These are phyloP conservation scores for Tetrapedia diversipes DNA, from an alignment of 2,888 invertebrate species.

Conservation along the genomic window DNA sequence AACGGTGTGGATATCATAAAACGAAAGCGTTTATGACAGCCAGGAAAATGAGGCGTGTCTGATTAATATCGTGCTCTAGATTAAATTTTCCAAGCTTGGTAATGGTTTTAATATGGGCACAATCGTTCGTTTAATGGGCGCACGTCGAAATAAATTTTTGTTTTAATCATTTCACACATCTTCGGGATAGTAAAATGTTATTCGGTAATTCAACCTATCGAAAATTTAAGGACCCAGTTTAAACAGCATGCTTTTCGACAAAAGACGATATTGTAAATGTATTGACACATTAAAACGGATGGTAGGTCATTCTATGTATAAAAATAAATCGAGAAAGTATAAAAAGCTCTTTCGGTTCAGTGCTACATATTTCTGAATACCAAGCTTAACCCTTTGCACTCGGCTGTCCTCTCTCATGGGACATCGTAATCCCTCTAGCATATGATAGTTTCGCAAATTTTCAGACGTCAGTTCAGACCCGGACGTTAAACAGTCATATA, in stretches of 20 bases:
- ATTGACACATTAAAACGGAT: too few species aligned
- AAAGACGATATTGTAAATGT: not conserved
- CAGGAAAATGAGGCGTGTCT: constrained; percentile 18
- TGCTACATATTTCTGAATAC: too few species aligned
- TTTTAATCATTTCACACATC: not conserved
- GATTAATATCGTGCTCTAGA: constrained; percentile 25
- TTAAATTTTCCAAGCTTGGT: constrained; percentile 16
- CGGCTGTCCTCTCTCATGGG: too few species aligned
- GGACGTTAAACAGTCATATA: too few species aligned
- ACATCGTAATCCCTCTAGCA: too few species aligned
- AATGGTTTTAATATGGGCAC: not conserved
- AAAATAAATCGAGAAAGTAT: too few species aligned
- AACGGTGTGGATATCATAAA: constrained; percentile 10
- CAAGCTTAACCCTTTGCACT: too few species aligned
- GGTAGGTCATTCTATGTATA: too few species aligned
- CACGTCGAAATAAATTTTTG: not conserved
- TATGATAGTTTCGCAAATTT: too few species aligned
- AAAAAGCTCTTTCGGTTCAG: too few species aligned
- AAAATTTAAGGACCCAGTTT: constrained; percentile 32
- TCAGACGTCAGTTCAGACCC: too few species aligned
- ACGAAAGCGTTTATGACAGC: constrained; percentile 15
- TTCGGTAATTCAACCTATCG: not conserved
- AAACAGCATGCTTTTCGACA: not conserved
- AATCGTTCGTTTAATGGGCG: not conserved
- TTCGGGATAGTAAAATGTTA: not conserved